Evolutionary conservation across 2,797 vertebrate genomes (phyloP), one percentile per base, ranked within the genome.

Genomic region (Danio tinwini): DNA sequence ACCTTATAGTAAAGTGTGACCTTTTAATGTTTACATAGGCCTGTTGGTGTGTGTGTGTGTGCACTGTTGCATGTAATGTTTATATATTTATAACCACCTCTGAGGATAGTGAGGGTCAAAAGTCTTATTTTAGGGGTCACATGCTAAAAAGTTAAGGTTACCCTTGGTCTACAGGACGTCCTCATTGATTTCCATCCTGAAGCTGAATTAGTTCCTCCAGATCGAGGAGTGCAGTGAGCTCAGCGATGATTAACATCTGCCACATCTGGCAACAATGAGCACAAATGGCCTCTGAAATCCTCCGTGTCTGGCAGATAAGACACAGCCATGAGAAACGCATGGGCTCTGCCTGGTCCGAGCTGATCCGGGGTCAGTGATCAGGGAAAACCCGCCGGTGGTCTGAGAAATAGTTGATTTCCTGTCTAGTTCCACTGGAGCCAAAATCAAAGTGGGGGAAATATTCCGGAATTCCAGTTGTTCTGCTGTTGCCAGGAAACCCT

Each of bases 221-320:
- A 47, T 39, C 67, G 19, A 17, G 64, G 49, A 7, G 17, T 4
- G 6, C 44, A 14, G 67, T 47, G 29, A 53, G 88, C 88, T 87
- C 86, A 86, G 90, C 87, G 88, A 85, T 89, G 90, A 90, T 88
- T 87, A 87, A 88, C 89, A 90, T 92, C 91, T 93, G 91, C 91
- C 87, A 92, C 95, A 95, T 96, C 93, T 96, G 95, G 93, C 87
- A 95, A 86, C 89, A 92, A 93, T 94, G 86, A 93, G 90, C 88
- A 88, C 90, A 94, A 95, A 96, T 95, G 93, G 94, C 93, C 90
- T 92, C 91, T 90, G 90, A 88, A 90, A 94, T 89, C 90, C 87
- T 69, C 82, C 93, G 93, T 93, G 92, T 92, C 89, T 94, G 92
- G 93, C 91, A 89, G 92, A 95, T 93, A 93, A 94, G 92, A 74